Evolutionary conservation across 2,888 invertebrate species (phyloP).

Genomic region (Diarsia rubi): DNA sequence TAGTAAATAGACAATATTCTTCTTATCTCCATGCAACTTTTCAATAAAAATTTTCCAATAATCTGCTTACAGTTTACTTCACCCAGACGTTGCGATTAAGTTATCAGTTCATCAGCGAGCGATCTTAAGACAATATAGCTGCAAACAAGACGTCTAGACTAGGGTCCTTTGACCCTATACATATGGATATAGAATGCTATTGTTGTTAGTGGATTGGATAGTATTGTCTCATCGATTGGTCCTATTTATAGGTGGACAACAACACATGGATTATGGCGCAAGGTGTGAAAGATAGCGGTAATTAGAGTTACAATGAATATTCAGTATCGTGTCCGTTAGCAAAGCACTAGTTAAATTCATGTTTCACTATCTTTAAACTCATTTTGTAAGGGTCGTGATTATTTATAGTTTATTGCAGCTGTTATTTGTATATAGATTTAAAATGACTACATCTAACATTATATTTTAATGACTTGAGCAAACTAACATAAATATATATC

Average conservation of each 20-base stretch:
- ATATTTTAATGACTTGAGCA: background rate
- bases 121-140: constrained; percentile 53
- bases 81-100: constrained; percentile 46
- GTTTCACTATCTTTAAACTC: background rate
- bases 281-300: constrained; percentile 38
- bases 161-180: constrained; percentile 70
- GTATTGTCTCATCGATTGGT: constrained; percentile 88
- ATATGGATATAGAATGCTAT: constrained; percentile 72
- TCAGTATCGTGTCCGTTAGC: background rate
- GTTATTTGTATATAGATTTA: too few relatives aligned
- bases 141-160: constrained; percentile 68
- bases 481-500: background rate
- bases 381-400: background rate
- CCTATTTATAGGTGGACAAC: constrained; percentile 86
- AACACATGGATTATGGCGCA: constrained; percentile 63
- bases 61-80: constrained; percentile 18
- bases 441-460: too few relatives aligned
- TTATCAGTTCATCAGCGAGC: constrained; percentile 40
- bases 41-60: background rate
- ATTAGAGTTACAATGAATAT: background rate
- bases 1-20: background rate
- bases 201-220: constrained; percentile 84
- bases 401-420: too few relatives aligned
- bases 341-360: background rate
- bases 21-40: background rate